phyloP scores from a whole-genome alignment of 2,113 vertebrate species.

The Psephotus haematonotus region DNA sequence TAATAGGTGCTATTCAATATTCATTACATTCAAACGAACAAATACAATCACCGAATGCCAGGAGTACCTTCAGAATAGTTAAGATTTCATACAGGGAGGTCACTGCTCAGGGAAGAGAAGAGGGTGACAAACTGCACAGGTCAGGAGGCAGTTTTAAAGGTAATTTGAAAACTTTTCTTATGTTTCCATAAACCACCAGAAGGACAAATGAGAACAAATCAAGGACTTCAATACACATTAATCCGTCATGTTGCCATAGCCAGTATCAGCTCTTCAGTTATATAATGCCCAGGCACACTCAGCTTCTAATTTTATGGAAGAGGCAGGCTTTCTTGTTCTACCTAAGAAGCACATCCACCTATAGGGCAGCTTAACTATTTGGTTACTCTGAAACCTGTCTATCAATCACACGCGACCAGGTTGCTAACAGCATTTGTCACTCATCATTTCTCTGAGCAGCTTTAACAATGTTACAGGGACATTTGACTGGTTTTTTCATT shows the following conservation, averaged over 20 bases:
- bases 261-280: slow-evolving; percentile 8
- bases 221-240: neutral
- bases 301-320: slow-evolving; percentile 38
- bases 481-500: neutral
- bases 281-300: slow-evolving; percentile 13
- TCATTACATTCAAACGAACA: slow-evolving; percentile 41
- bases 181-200: neutral
- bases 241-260: neutral
- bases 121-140: neutral
- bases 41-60: slow-evolving; percentile 28
- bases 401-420: neutral
- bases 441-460: neutral
- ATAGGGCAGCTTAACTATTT: neutral
- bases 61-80: slow-evolving; percentile 9
- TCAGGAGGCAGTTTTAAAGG: slow-evolving; percentile 10
- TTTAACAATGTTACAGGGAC: neutral
- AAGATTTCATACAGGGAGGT: neutral
- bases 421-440: neutral
- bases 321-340: neutral
- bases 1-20: slow-evolving; percentile 32
- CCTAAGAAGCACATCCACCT: neutral
- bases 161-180: neutral
- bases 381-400: neutral
- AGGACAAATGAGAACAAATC: neutral
- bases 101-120: neutral